A percentile compares a stretch with the other conserved stretches of the same genome.
Conservation (phyloP, 2,113 vertebrate genomes). For the Pelusios castaneus region DNA sequence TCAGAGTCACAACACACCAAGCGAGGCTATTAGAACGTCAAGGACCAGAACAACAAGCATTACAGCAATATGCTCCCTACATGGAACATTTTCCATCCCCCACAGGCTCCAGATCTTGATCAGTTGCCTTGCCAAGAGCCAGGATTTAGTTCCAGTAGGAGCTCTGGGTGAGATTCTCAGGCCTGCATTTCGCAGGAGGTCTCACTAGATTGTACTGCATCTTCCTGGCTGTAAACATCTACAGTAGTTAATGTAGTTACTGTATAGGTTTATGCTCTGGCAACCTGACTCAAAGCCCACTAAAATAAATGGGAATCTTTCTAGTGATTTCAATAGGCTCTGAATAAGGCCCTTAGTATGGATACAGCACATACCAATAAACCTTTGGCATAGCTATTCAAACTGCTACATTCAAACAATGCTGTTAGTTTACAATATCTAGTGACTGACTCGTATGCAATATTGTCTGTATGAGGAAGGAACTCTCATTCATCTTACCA, state of each 20-base stretch:
- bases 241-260: fast-evolving
- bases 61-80: background rate
- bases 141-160: background rate
- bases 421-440: background rate
- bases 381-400: background rate
- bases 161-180: background rate
- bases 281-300: background rate
- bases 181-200: background rate
- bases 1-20: background rate
- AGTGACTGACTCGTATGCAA: conserved; percentile 15
- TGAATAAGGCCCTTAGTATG: background rate
- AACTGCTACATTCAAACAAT: background rate
- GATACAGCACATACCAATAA: background rate
- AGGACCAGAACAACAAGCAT: background rate
- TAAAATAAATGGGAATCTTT: background rate
- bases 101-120: background rate
- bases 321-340: background rate
- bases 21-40: background rate
- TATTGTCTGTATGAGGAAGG: background rate
- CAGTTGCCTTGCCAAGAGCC: background rate
- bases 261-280: fast-evolving
- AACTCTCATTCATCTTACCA: background rate
- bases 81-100: background rate
- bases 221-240: background rate
- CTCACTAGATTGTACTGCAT: background rate